Evolutionary conservation across 2,888 invertebrate species (phyloP).

Genomic region (Drosophila neotestacea): DNA sequence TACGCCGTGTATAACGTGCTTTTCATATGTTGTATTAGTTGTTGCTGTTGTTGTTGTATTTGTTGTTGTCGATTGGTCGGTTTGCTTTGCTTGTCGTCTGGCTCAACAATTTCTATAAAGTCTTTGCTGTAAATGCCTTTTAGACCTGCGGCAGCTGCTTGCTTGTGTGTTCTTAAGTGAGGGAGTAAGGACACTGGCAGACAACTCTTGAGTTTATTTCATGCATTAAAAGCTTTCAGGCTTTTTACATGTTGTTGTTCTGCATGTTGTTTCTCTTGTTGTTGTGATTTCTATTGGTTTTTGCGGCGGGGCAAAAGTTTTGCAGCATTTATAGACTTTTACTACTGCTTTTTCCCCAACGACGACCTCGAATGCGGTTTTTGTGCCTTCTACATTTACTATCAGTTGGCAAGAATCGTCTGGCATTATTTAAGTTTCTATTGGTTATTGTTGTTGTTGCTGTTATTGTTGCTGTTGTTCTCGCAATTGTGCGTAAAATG

Average conservation of each 20-base stretch:
- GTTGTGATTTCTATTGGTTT: conserved; percentile 56
- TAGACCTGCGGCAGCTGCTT: conserved; percentile 25
- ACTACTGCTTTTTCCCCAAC: conserved; percentile 17
- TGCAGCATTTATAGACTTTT: conserved; percentile 61
- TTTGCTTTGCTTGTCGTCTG: conserved; percentile 32
- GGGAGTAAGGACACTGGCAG: conserved; percentile 37
- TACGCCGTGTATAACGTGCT: conserved; percentile 65
- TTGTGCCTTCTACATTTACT: conserved; percentile 41
- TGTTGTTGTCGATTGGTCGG: conserved; percentile 20
- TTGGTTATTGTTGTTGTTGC: conserved; percentile 5
- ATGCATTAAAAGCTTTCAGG: conserved; percentile 74
- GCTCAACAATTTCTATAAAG: conserved; percentile 70
- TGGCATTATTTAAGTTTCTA: conserved; percentile 53
- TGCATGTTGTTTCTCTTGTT: conserved; percentile 34
- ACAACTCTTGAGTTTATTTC: conserved; percentile 66
- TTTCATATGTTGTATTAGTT: conserved; percentile 22
- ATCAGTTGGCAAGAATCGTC: conserved; percentile 58
- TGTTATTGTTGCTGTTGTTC: conserved; percentile 25
- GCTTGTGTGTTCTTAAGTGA: conserved; percentile 35
- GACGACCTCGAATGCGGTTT: conserved; percentile 45
- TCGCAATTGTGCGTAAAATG: conserved; percentile 63
- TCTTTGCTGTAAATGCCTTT: conserved; percentile 41
- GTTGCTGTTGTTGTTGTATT: conserved; percentile 20
- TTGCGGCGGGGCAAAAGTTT: conserved; percentile 65
- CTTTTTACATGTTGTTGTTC: conserved; percentile 26